Conservation (phyloP, 2,888 invertebrate genomes). For the Meiosimyza decipiens region DNA sequence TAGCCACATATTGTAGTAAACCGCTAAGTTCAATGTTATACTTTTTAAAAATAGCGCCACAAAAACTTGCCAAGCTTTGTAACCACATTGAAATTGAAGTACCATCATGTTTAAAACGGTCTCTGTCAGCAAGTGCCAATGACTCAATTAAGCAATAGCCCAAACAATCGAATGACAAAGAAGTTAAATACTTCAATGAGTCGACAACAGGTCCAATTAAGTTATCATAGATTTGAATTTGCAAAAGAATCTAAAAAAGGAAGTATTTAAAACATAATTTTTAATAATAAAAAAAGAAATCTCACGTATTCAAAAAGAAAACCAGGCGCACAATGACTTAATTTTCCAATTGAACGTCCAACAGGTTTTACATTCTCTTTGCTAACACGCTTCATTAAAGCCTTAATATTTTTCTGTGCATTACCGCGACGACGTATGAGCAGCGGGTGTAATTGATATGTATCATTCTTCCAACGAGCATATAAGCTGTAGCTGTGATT, state of each 20-base stretch:
- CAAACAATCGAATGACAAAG: constrained; percentile 94
- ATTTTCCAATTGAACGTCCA: constrained; percentile 94
- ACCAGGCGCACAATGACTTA: constrained; percentile 95
- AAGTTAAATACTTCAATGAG: constrained; percentile 94
- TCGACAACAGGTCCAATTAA: constrained; percentile 97
- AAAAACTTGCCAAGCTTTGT: constrained; percentile 94
- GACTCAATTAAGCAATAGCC: constrained; percentile 96
- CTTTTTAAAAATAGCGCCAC: constrained; percentile 96
- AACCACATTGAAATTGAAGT: constrained; percentile 94
- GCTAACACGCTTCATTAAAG: constrained; percentile 96
- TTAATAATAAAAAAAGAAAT: constrained; percentile 25
- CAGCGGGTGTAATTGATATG: constrained; percentile 82
- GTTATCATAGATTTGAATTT: constrained; percentile 95
- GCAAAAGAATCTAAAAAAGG: constrained; percentile 71
- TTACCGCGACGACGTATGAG: constrained; percentile 87
- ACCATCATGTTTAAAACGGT: constrained; percentile 86
- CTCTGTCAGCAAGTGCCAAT: constrained; percentile 80
- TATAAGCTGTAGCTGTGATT: constrained; percentile 83
- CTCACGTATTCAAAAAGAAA: constrained; percentile 94
- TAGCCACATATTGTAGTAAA: constrained; percentile 94
- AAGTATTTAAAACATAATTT: not conserved
- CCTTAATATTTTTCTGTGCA: constrained; percentile 90
- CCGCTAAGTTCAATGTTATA: constrained; percentile 96
- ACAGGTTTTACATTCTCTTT: constrained; percentile 99
- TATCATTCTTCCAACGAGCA: constrained; percentile 96